These are phyloP conservation scores for Jacana jacana DNA, from an alignment of 2,113 vertebrate genomes.

Conservation along the genomic window DNA sequence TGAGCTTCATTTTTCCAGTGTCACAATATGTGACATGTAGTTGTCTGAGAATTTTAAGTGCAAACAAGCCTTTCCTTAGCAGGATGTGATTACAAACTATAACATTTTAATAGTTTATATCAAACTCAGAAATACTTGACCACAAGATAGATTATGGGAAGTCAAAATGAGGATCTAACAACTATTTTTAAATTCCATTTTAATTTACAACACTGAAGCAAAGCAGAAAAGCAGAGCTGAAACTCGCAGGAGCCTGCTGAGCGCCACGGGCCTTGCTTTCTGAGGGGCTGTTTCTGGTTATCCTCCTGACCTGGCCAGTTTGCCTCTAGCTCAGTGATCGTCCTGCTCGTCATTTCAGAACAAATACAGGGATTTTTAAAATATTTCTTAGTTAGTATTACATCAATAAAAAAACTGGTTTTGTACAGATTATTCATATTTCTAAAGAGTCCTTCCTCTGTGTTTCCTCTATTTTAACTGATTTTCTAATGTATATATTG, in stretches of 20 bases:
- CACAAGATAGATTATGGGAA: slow-evolving; percentile 8
- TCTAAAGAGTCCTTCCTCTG: background rate
- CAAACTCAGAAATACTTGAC: slow-evolving; percentile 31
- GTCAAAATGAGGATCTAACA: background rate
- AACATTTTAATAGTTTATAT: slow-evolving; percentile 27
- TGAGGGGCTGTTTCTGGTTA: background rate
- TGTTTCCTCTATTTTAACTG: background rate
- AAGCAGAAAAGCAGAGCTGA: background rate
- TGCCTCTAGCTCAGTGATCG: background rate
- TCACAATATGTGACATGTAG: background rate
- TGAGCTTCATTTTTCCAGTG: background rate
- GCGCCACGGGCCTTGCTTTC: background rate
- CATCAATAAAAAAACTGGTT: background rate
- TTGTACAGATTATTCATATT: background rate
- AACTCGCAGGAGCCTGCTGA: background rate
- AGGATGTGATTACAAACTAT: slow-evolving; percentile 19
- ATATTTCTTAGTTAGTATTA: background rate
- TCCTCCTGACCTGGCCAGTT: background rate
- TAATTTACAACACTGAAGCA: background rate
- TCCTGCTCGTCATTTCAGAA: background rate
- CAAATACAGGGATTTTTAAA: background rate
- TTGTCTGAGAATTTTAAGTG: background rate
- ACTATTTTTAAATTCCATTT: background rate
- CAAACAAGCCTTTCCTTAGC: background rate
- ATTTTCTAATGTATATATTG: background rate